Conservation (phyloP, 2,113 vertebrate genomes). For the Bujurquina vittata region DNA sequence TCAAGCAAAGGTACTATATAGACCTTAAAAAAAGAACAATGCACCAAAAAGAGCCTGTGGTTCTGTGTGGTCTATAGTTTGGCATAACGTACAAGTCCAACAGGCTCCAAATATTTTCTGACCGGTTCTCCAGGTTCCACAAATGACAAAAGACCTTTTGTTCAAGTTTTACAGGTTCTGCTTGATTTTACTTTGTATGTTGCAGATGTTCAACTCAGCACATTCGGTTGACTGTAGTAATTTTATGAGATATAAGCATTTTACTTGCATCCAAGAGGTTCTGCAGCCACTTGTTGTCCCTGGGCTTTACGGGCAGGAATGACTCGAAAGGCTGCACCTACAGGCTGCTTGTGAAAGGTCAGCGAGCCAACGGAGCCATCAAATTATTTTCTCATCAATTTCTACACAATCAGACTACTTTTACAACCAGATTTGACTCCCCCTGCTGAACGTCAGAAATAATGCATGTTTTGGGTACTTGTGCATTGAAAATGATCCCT, state of each 20-base stretch:
- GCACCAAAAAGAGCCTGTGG: not conserved
- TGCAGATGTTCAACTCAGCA: not conserved
- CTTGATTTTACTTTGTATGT: not conserved
- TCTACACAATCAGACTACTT: not conserved
- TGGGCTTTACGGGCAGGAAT: not conserved
- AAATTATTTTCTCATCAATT: not conserved
- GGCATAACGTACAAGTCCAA: not conserved
- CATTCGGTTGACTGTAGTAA: not conserved
- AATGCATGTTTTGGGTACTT: not conserved
- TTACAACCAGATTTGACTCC: not conserved
- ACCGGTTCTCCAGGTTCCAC: slow-evolving; percentile 1
- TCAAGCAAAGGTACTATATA: not conserved
- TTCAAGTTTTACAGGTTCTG: slow-evolving; percentile 3
- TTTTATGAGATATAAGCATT: not conserved
- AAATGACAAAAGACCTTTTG: not conserved
- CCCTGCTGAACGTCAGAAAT: not conserved
- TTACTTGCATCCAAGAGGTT: not conserved
- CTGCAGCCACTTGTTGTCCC: not conserved
- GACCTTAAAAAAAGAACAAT: not conserved
- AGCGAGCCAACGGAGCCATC: not conserved
- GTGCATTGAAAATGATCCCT: not conserved
- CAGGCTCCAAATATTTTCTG: not conserved
- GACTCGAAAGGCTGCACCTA: not conserved
- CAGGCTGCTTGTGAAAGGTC: not conserved
- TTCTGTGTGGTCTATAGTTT: not conserved